phyloP scores from a whole-genome alignment of 2,888 invertebrate genomes.

The Cactoblastis cactorum region DNA sequence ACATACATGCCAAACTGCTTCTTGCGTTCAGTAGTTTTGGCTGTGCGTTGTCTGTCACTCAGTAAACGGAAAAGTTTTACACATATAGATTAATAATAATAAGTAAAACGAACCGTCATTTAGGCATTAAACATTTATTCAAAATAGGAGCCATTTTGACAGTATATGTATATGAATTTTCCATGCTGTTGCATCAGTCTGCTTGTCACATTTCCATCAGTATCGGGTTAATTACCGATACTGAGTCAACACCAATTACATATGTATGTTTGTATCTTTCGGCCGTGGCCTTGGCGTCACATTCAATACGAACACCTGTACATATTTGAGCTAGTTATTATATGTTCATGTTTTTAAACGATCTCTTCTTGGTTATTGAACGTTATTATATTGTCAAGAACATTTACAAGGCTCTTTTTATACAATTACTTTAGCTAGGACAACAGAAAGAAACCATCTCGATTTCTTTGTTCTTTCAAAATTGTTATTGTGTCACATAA shows the following conservation, averaged over 20 bases:
- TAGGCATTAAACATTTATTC: too few relatives aligned
- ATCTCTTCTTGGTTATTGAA: conserved; percentile 1
- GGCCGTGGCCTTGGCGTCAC: conserved; percentile 3
- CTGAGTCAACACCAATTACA: neutral
- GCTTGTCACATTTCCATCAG: neutral
- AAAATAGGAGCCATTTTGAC: too few relatives aligned
- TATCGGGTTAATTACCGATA: neutral
- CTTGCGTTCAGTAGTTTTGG: too few relatives aligned
- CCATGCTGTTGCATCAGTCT: too few relatives aligned
- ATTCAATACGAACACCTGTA: conserved; percentile 10
- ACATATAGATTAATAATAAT: too few relatives aligned
- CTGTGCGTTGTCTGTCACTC: too few relatives aligned
- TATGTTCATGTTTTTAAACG: conserved; percentile 2
- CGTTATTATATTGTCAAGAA: neutral
- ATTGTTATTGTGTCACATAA: conserved; percentile 12
- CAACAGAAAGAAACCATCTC: conserved; percentile 1
- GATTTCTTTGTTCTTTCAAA: conserved; percentile 12
- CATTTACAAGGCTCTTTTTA: neutral
- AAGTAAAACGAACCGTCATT: too few relatives aligned
- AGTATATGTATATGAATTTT: too few relatives aligned
- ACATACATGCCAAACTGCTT: too few relatives aligned
- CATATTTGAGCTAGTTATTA: conserved; percentile 8
- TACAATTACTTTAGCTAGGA: neutral
- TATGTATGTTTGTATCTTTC: conserved; percentile 11
- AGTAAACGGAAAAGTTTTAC: too few relatives aligned